Percentiles rank a stretch among this genome's conserved stretches.
Conservation (phyloP, 2,888 invertebrate species). For the Eupithecia tripunctaria region DNA sequence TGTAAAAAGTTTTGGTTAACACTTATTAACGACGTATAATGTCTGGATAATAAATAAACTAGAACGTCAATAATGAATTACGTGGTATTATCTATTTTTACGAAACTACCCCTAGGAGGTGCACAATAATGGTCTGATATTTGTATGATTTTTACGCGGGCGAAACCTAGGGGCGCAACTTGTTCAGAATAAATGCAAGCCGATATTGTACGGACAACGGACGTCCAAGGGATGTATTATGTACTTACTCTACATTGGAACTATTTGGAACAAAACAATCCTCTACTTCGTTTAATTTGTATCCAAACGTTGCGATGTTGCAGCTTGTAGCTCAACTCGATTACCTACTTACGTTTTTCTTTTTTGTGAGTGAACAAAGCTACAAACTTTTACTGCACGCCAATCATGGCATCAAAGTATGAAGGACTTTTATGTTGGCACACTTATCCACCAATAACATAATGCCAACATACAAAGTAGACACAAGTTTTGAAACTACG, state of each 20-base stretch:
- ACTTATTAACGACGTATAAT: too few relatives aligned
- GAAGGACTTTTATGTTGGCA: neutral
- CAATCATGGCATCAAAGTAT: slow-evolving; percentile 7
- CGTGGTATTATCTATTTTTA: too few relatives aligned
- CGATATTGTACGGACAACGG: too few relatives aligned
- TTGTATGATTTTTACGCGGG: too few relatives aligned
- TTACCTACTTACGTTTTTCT: neutral
- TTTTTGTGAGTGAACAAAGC: slow-evolving; percentile 3
- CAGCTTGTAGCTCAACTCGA: neutral
- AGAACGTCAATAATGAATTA: too few relatives aligned
- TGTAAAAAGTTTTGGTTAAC: too few relatives aligned
- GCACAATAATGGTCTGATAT: too few relatives aligned
- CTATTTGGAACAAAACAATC: slow-evolving; percentile 11
- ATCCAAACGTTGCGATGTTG: slow-evolving; percentile 1
- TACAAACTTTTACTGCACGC: slow-evolving; percentile 3
- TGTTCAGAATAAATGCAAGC: too few relatives aligned
- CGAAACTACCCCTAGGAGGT: too few relatives aligned
- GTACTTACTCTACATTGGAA: slow-evolving; percentile 33
- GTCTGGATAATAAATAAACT: too few relatives aligned
- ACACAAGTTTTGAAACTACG: neutral
- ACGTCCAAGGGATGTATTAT: too few relatives aligned
- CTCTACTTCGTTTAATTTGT: neutral
- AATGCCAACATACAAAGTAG: slow-evolving; percentile 5
- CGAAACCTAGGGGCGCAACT: too few relatives aligned
- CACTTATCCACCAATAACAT: neutral